Evolutionary conservation across 2,888 invertebrate species (phyloP).

Genomic region (Epistrophella euchroma): DNA sequence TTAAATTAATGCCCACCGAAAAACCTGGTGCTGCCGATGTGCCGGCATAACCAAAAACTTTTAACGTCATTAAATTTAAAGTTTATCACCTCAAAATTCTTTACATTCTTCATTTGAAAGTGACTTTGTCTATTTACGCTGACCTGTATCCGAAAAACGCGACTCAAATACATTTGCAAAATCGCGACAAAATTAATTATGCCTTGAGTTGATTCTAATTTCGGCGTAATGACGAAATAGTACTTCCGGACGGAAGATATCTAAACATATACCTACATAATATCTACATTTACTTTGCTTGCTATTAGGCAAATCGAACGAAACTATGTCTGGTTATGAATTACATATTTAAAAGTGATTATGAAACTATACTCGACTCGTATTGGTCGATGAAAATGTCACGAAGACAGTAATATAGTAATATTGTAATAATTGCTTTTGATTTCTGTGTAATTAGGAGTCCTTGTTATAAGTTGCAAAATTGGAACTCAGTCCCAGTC

Average conservation of each 20-base stretch:
- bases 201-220: conserved; percentile 71
- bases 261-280: background rate
- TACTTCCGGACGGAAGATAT: conserved; percentile 54
- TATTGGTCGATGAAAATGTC: conserved; percentile 43
- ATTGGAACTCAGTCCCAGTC: background rate
- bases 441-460: conserved; percentile 48
- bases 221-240: conserved; percentile 66
- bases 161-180: conserved; percentile 61
- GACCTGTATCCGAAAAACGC: conserved; percentile 57
- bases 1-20: background rate
- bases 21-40: background rate
- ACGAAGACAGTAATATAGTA: background rate
- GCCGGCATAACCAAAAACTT: background rate
- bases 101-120: conserved; percentile 29
- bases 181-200: conserved; percentile 72
- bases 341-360: conserved; percentile 71
- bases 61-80: conserved; percentile 54
- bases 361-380: conserved; percentile 4
- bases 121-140: conserved; percentile 23
- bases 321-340: conserved; percentile 61
- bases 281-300: background rate
- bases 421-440: conserved; percentile 1
- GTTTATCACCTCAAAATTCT: conserved; percentile 37
- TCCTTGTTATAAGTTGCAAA: conserved; percentile 6
- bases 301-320: conserved; percentile 10